phyloP scores from a whole-genome alignment of 2,113 vertebrate species.

The Bungarus multicinctus region DNA sequence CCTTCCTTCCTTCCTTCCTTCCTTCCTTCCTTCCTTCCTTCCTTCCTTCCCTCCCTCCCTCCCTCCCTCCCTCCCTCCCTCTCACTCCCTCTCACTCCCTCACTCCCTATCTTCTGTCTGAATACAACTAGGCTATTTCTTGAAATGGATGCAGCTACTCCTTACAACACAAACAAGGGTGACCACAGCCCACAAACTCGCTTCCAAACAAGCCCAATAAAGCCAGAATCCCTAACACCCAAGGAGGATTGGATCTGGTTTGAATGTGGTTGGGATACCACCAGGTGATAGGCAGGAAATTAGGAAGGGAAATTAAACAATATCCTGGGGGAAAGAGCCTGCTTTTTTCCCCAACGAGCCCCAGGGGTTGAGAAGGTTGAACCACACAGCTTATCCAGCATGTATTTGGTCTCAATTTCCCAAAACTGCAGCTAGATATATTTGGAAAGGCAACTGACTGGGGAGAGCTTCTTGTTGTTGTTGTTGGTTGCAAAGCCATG shows the following conservation, averaged over 20 bases:
- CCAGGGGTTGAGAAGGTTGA: neutral
- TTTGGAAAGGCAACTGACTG: neutral
- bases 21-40: too few species aligned
- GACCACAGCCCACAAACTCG: neutral
- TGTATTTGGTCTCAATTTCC: neutral
- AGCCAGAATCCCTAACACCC: neutral
- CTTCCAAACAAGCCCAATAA: neutral
- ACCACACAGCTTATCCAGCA: neutral
- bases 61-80: too few species aligned
- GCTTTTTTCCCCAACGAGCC: neutral
- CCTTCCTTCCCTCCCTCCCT: accelerated
- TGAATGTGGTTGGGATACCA: neutral
- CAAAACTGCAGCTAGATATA: neutral
- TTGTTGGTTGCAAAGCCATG: too few species aligned
- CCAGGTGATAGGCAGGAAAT: neutral
- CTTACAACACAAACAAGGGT: neutral
- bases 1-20: too few species aligned
- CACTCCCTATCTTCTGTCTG: neutral
- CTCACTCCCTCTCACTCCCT: too few species aligned
- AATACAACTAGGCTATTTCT: neutral
- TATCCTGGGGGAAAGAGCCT: neutral
- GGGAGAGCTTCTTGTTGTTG: neutral
- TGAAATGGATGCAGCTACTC: too few species aligned
- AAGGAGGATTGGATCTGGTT: neutral
- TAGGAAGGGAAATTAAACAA: neutral